These are phyloP conservation scores for Rhegmatorhina hoffmannsi DNA, from an alignment of 2,113 vertebrate genomes.

Conservation along the genomic window DNA sequence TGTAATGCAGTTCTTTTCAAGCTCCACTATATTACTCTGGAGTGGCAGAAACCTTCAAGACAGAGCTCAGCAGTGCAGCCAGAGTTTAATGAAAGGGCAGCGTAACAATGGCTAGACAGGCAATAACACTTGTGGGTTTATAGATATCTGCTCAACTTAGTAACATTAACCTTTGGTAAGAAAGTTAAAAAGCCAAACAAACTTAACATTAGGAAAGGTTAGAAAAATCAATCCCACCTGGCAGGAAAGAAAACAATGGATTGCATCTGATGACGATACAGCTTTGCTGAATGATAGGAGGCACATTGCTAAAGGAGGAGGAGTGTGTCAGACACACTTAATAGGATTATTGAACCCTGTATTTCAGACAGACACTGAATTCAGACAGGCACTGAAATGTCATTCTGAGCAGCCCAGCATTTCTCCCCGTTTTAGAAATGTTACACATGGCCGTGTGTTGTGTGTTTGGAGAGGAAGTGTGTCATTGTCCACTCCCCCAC, in stretches of 20 bases:
- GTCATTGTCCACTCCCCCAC: neutral
- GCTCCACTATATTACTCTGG: neutral
- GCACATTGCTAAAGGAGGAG: neutral
- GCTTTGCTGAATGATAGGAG: neutral
- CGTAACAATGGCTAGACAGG: neutral
- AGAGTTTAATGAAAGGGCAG: slow-evolving; percentile 25
- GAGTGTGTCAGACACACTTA: slow-evolving; percentile 27
- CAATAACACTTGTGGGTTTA: neutral
- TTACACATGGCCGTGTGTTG: neutral
- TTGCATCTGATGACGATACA: neutral
- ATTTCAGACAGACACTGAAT: slow-evolving; percentile 23
- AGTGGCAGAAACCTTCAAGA: neutral
- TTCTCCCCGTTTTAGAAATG: neutral
- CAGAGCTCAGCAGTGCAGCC: neutral
- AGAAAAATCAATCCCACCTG: slow-evolving; percentile 59
- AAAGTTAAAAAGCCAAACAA: slow-evolving; percentile 57
- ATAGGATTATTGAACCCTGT: slow-evolving; percentile 51
- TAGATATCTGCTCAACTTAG: slow-evolving; percentile 21
- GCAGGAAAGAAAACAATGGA: slow-evolving; percentile 46
- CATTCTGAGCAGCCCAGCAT: neutral
- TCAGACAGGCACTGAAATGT: slow-evolving; percentile 26
- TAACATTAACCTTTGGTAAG: slow-evolving; percentile 53
- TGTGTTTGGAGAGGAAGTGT: neutral
- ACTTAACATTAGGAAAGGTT: slow-evolving; percentile 64
- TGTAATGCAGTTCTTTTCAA: slow-evolving; percentile 3